Evolutionary conservation across 2,888 invertebrate genomes (phyloP), one percentile per base, ranked within the genome.

Genomic region (Cosmia pyralina): DNA sequence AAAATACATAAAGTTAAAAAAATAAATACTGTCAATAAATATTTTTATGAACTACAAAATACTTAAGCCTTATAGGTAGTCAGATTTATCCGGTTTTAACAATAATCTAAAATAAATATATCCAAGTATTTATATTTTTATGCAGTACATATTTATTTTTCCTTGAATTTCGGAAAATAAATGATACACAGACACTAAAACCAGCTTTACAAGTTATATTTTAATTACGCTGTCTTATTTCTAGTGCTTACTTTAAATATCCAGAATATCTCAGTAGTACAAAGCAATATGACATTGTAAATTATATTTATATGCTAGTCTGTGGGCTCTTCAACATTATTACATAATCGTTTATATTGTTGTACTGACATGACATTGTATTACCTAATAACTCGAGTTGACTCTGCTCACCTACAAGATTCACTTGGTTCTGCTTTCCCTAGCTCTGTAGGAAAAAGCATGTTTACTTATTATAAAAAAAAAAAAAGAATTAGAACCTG

Each of bases 201-300:
- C 52, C 57, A 66, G 41, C 48, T 67, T 72, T 69, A 59, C 38
- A 46, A 59, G 13, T 58, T 44, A 66, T 58, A 48, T 50, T 64
- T 72, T 50, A 71, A 55, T 69, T 75, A 74, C 75, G 72, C 75
- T 38, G 53, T 72, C 69, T 77, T 75, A 81, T 46, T 41, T 22
- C 38, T 69, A 73, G 17, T 13, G 38, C 68, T 78, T 84, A 81
- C 7, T 10, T 74, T 77, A 79, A 59, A 50, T 79, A 71, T 48
- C 48, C 66, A 65, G 48, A 75, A 75, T 67, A 69, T 66, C 71
- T 84, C 81, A 78, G 60, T 41, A 72, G 68, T 57, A 73, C 69
- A 67, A 75, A 81, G 70, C 81, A 68, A 15, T 72, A 77, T 82
- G 60, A 82, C 83, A 53, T 74, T 72, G 69, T 69, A 62, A 71